Evolutionary conservation across 1,140 invertebrate genomes (phyloP).

Genomic region (Macrobrachium rosenbergii): DNA sequence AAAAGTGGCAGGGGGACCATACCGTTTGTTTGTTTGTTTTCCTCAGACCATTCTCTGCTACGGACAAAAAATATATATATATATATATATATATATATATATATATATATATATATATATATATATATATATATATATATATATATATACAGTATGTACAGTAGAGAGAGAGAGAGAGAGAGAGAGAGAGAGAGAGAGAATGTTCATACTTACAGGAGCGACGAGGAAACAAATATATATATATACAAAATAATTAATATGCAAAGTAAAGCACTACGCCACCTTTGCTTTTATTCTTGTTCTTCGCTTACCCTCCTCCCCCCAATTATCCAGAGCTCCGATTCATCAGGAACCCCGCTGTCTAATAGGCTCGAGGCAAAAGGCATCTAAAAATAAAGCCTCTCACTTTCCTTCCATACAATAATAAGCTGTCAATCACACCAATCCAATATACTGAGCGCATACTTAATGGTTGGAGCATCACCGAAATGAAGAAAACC

Average conservation of each 20-base stretch:
- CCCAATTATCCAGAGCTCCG: background rate
- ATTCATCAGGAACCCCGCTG: background rate
- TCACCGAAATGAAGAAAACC: no score
- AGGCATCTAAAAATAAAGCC: no score
- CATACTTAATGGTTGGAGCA: no score
- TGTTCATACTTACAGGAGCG: no score
- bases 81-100: conserved; percentile 23
- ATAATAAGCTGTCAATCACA: no score
- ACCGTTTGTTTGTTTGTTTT: no score
- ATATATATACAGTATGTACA: background rate
- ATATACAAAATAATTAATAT: background rate
- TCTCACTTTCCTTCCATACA: no score
- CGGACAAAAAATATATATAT: background rate
- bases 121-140: conserved; percentile 26
- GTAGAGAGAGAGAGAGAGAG: conserved; percentile 40
- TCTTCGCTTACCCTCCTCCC: background rate
- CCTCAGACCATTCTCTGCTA: no score
- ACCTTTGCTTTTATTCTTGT: background rate
- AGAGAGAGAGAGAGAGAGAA: conserved; percentile 17
- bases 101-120: conserved; percentile 19
- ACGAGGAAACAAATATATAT: background rate
- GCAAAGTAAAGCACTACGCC: background rate
- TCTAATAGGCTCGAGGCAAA: no score
- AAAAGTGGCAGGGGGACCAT: no score
- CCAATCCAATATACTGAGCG: no score